Evolutionary conservation across 2,888 invertebrate genomes (phyloP).

Genomic region (Norana najaformis): DNA sequence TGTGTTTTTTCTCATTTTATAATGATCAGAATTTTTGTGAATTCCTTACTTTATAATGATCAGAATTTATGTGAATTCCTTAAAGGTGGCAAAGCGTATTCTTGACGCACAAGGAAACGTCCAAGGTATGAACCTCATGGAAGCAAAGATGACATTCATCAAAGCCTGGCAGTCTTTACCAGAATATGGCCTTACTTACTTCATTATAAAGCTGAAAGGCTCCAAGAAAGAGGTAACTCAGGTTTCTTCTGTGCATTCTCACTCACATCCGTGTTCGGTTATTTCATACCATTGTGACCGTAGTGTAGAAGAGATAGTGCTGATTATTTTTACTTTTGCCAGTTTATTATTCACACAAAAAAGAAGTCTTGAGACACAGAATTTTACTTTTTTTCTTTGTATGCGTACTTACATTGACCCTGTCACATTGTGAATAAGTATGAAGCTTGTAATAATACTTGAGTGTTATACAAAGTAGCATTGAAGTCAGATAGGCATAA

Average conservation of each 20-base stretch:
- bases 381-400: too few species aligned
- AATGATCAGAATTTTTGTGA: neutral
- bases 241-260: neutral
- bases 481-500: too few species aligned
- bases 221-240: slow-evolving; percentile 61
- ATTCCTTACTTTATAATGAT: slow-evolving; percentile 3
- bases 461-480: too few species aligned
- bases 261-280: neutral
- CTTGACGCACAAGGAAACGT: slow-evolving; percentile 95
- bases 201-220: slow-evolving; percentile 82
- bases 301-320: neutral
- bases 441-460: too few species aligned
- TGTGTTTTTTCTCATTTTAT: neutral
- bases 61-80: neutral
- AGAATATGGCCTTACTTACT: slow-evolving; percentile 90
- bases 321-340: too few species aligned
- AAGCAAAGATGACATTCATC: slow-evolving; percentile 95
- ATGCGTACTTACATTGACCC: too few species aligned
- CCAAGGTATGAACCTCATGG: slow-evolving; percentile 80
- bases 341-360: too few species aligned
- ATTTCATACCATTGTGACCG: neutral
- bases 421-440: too few species aligned
- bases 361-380: too few species aligned
- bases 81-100: slow-evolving; percentile 77
- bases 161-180: slow-evolving; percentile 97